Percentiles rank a stretch among this genome's conserved stretches.
Evolutionary conservation across 2,888 invertebrate genomes (phyloP).

Genomic region (Halictus quadricinctus): DNA sequence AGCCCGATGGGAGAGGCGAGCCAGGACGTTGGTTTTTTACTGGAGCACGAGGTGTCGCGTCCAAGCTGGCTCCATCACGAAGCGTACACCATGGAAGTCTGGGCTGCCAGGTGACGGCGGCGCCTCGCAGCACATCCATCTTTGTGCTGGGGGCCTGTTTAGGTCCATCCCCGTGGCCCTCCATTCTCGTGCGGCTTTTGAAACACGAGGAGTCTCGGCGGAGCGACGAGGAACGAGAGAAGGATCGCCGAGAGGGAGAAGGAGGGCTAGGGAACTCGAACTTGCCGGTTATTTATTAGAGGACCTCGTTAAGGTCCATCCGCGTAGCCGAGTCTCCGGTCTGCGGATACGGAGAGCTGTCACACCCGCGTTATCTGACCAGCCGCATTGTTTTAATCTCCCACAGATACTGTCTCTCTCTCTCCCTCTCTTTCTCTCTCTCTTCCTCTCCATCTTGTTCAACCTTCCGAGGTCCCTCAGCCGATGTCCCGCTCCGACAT

Average conservation of each 20-base stretch:
- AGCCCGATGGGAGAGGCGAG: not conserved
- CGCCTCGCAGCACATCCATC: slow-evolving; percentile 81
- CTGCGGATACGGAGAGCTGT: slow-evolving; percentile 71
- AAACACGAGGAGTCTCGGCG: slow-evolving; percentile 56
- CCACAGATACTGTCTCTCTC: slow-evolving; percentile 51
- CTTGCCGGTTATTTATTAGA: slow-evolving; percentile 78
- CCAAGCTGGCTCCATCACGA: slow-evolving; percentile 19
- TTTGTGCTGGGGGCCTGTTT: slow-evolving; percentile 70
- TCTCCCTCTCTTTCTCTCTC: not conserved
- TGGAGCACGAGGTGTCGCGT: slow-evolving; percentile 58
- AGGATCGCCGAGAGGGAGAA: slow-evolving; percentile 28
- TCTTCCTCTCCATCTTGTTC: slow-evolving; percentile 20
- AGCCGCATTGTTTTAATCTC: slow-evolving; percentile 78
- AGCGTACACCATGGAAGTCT: slow-evolving; percentile 68
- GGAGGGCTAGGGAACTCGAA: slow-evolving; percentile 55
- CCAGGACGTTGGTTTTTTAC: slow-evolving; percentile 32
- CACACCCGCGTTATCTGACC: slow-evolving; percentile 76
- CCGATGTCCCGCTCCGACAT: slow-evolving; percentile 52
- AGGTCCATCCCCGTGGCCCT: slow-evolving; percentile 64
- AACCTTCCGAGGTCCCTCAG: slow-evolving; percentile 29
- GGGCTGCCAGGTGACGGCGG: slow-evolving; percentile 79
- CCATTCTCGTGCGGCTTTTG: slow-evolving; percentile 63
- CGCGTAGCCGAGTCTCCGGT: slow-evolving; percentile 65
- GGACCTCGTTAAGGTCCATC: slow-evolving; percentile 78
- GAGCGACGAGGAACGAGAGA: slow-evolving; percentile 23